Evolutionary conservation across 2,888 invertebrate species (phyloP).

Genomic region (Pogonocherus hispidulus): DNA sequence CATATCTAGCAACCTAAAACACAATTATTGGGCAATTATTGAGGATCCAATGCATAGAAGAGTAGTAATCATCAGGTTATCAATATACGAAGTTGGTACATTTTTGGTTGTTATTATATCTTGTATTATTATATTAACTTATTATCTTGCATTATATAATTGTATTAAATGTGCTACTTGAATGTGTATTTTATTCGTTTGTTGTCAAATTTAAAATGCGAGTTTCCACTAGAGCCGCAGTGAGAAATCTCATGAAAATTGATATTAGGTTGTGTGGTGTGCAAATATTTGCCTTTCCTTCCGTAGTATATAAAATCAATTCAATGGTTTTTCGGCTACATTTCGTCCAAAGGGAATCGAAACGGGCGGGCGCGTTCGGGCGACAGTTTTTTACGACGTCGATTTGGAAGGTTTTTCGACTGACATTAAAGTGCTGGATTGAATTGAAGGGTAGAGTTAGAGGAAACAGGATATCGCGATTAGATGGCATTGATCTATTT

Average conservation of each 20-base stretch:
- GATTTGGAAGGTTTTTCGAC: slow-evolving; percentile 5
- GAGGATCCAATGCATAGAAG: too few species aligned
- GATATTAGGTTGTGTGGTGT: slow-evolving; percentile 5
- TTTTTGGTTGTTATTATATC: too few species aligned
- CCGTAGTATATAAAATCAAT: slow-evolving; percentile 13
- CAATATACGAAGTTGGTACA: too few species aligned
- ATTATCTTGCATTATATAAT: too few species aligned
- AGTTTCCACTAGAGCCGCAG: not conserved
- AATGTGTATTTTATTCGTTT: not conserved
- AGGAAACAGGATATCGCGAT: too few species aligned
- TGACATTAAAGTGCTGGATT: too few species aligned
- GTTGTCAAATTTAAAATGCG: not conserved
- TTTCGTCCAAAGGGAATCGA: slow-evolving; percentile 5
- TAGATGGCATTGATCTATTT: too few species aligned
- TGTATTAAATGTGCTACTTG: not conserved
- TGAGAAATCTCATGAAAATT: slow-evolving; percentile 15
- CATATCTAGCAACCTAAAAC: too few species aligned
- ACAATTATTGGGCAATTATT: too few species aligned
- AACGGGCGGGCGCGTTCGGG: slow-evolving; percentile 7
- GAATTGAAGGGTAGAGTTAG: too few species aligned
- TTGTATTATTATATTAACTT: too few species aligned
- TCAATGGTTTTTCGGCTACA: slow-evolving; percentile 8
- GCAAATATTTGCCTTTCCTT: slow-evolving; percentile 26
- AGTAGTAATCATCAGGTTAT: too few species aligned
- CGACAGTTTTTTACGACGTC: not conserved